Percentiles rank a stretch among this genome's conserved stretches.
These are phyloP conservation scores for Scaptomyza graminum DNA, from an alignment of 1,140 invertebrate genomes.

Conservation along the genomic window DNA sequence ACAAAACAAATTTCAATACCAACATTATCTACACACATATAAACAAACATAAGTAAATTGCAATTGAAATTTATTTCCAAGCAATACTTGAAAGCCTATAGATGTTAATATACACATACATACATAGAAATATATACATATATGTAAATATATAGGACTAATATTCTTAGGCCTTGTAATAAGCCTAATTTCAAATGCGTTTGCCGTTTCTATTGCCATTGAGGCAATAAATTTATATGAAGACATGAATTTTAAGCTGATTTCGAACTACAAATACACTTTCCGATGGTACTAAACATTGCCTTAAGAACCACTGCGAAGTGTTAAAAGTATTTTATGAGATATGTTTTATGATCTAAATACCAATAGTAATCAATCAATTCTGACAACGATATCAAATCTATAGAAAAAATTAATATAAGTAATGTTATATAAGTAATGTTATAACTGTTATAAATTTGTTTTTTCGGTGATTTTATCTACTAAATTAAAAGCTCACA, in stretches of 20 bases:
- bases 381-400: too few species aligned
- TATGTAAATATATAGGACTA: conserved; percentile 12
- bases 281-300: too few species aligned
- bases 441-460: too few species aligned
- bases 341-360: too few species aligned
- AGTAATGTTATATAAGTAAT: too few species aligned
- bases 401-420: too few species aligned
- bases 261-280: neutral
- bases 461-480: too few species aligned
- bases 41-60: conserved; percentile 44
- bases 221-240: conserved; percentile 22
- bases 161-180: conserved; percentile 52
- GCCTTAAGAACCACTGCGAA: too few species aligned
- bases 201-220: conserved; percentile 25
- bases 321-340: too few species aligned
- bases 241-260: conserved; percentile 8
- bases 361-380: too few species aligned
- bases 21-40: neutral
- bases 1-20: conserved; percentile 62
- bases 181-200: conserved; percentile 58
- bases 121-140: conserved; percentile 1
- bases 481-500: too few species aligned
- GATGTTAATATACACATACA: conserved; percentile 28
- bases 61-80: conserved; percentile 63
- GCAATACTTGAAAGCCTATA: conserved; percentile 27